Evolutionary conservation across 2,888 invertebrate species (phyloP).

Genomic region (Megaustenia siamemsis): DNA sequence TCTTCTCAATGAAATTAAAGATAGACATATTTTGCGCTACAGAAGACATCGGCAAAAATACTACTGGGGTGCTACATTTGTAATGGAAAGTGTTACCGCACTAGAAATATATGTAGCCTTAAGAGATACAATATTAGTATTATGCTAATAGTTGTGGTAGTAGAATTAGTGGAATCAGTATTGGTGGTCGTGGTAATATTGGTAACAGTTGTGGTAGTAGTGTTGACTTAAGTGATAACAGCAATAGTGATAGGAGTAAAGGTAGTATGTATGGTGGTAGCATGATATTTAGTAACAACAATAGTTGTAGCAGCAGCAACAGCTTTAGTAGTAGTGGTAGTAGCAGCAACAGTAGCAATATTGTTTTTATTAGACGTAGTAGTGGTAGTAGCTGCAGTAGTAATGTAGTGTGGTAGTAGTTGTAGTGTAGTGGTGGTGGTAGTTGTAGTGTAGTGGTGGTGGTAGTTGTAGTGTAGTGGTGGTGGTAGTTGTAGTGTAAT

Average conservation of each 20-base stretch:
- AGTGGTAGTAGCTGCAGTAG: background rate
- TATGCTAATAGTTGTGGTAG: background rate
- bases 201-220: background rate
- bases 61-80: too few relatives aligned
- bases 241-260: background rate
- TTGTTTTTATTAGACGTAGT: background rate
- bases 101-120: too few relatives aligned
- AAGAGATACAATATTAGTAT: too few relatives aligned
- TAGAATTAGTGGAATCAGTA: background rate
- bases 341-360: background rate
- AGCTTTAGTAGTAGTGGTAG: background rate
- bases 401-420: background rate
- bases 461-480: conserved; percentile 5
- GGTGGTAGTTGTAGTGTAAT: background rate
- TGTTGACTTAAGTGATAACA: background rate
- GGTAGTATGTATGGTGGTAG: background rate
- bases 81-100: too few relatives aligned
- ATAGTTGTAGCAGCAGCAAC: background rate
- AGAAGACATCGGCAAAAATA: too few relatives aligned
- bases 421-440: conserved; percentile 17
- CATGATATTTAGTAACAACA: background rate
- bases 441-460: too few relatives aligned
- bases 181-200: background rate
- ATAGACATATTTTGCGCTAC: too few relatives aligned
- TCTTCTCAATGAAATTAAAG: too few relatives aligned